phyloP scores from a whole-genome alignment of 2,797 vertebrate species.

The Cirrhinus mrigala region DNA sequence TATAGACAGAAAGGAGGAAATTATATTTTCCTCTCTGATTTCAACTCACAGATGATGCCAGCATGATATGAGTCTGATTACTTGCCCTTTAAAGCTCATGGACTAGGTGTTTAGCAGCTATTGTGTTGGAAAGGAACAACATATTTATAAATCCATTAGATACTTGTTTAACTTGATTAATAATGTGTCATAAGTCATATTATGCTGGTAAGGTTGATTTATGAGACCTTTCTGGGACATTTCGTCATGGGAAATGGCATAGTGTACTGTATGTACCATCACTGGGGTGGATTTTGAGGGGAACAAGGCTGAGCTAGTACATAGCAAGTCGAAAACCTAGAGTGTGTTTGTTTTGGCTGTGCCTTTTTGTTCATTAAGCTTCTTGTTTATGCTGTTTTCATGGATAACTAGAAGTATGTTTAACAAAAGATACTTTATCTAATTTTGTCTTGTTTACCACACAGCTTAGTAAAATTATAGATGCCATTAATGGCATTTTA shows the following conservation, averaged over 20 bases:
- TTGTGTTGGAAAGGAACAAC: background rate
- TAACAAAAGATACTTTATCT: background rate
- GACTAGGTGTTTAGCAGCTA: background rate
- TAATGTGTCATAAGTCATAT: background rate
- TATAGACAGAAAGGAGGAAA: background rate
- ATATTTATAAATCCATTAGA: background rate
- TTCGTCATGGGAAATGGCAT: slow-evolving; percentile 8
- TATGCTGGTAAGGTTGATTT: background rate
- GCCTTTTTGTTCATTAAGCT: background rate
- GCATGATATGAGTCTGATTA: background rate
- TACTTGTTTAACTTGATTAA: background rate
- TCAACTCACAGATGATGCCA: background rate
- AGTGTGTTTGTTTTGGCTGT: background rate
- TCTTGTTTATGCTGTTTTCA: background rate
- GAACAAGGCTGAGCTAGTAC: background rate
- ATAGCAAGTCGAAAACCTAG: background rate
- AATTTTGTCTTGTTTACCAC: background rate
- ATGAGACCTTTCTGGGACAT: background rate
- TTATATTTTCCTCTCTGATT: background rate
- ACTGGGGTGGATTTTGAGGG: background rate
- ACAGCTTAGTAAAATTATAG: slow-evolving; percentile 6
- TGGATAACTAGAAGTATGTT: background rate
- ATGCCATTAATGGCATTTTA: slow-evolving; percentile 28
- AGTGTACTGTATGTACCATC: background rate
- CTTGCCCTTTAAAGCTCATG: background rate